These are phyloP conservation scores for Drosophila merina DNA, from an alignment of 2,888 invertebrate genomes.

Conservation along the genomic window DNA sequence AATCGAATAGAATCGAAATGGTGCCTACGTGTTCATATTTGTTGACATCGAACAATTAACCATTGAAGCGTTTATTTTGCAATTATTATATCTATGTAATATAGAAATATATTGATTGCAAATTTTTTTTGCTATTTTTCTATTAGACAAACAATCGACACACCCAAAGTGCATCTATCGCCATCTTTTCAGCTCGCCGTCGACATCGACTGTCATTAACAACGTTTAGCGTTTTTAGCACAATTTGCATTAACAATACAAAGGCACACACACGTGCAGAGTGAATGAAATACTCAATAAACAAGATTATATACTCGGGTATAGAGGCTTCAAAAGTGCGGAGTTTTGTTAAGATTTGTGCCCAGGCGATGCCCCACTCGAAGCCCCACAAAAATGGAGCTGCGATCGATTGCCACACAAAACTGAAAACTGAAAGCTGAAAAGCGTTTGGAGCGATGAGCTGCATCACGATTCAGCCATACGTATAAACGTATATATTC, in stretches of 20 bases:
- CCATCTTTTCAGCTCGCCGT: constrained; percentile 40
- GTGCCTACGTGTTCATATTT: constrained; percentile 13
- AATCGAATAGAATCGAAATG: background rate
- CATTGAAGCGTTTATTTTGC: constrained; percentile 37
- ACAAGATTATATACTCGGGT: constrained; percentile 38
- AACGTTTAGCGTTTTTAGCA: constrained; percentile 53
- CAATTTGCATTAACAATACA: constrained; percentile 53
- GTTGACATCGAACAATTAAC: constrained; percentile 36
- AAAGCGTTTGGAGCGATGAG: constrained; percentile 58
- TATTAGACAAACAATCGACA: constrained; percentile 47
- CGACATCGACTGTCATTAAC: constrained; percentile 50
- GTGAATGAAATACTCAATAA: constrained; percentile 28
- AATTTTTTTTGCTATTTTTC: constrained; percentile 13
- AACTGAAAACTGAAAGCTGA: constrained; percentile 26
- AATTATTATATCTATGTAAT: constrained; percentile 59
- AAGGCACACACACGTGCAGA: constrained; percentile 22
- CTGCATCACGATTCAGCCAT: constrained; percentile 69
- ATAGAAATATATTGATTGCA: constrained; percentile 34
- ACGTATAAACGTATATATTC: constrained; percentile 50
- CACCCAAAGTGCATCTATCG: constrained; percentile 52
- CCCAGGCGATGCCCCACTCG: constrained; percentile 47
- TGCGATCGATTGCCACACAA: constrained; percentile 50
- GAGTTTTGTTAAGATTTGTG: constrained; percentile 47
- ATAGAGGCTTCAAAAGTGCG: constrained; percentile 47
- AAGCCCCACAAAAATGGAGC: constrained; percentile 73